These are phyloP conservation scores for Apoderus coryli DNA, from an alignment of 2,888 invertebrate species.

Conservation along the genomic window DNA sequence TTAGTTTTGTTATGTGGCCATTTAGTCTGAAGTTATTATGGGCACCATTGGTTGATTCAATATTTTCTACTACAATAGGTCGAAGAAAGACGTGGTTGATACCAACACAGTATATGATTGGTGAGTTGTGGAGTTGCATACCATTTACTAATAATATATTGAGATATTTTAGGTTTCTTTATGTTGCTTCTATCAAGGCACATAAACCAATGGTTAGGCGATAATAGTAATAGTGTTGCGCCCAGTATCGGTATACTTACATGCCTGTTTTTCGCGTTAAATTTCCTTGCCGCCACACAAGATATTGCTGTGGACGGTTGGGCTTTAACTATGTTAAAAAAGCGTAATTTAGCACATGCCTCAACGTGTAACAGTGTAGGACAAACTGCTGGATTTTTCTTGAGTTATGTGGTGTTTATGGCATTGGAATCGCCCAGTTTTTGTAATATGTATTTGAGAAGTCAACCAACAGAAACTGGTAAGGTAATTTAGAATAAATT, in stretches of 20 bases:
- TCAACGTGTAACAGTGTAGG: slow-evolving; percentile 98
- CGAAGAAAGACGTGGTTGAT: slow-evolving; percentile 92
- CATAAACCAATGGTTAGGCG: slow-evolving; percentile 65
- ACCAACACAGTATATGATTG: slow-evolving; percentile 84
- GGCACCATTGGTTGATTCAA: slow-evolving; percentile 96
- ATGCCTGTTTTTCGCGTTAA: slow-evolving; percentile 74
- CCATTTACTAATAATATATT: too few species aligned
- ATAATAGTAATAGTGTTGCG: slow-evolving; percentile 30
- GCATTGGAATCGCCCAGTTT: slow-evolving; percentile 92
- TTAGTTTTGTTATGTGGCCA: slow-evolving; percentile 91
- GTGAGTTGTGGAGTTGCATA: too few species aligned
- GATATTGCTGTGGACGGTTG: slow-evolving; percentile 99
- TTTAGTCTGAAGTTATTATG: slow-evolving; percentile 86
- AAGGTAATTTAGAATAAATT: neutral
- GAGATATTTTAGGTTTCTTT: slow-evolving; percentile 35
- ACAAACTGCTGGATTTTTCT: slow-evolving; percentile 93
- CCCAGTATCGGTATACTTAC: slow-evolving; percentile 73
- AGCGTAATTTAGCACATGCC: slow-evolving; percentile 93
- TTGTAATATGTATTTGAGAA: slow-evolving; percentile 83
- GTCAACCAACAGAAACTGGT: slow-evolving; percentile 49
- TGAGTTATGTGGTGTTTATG: slow-evolving; percentile 93
- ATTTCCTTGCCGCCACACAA: slow-evolving; percentile 96
- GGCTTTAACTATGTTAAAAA: slow-evolving; percentile 96
- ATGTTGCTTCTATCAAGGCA: slow-evolving; percentile 76
- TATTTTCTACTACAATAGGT: slow-evolving; percentile 74